Conservation (phyloP, 1,140 invertebrate genomes). For the Scaptomyza montana region DNA sequence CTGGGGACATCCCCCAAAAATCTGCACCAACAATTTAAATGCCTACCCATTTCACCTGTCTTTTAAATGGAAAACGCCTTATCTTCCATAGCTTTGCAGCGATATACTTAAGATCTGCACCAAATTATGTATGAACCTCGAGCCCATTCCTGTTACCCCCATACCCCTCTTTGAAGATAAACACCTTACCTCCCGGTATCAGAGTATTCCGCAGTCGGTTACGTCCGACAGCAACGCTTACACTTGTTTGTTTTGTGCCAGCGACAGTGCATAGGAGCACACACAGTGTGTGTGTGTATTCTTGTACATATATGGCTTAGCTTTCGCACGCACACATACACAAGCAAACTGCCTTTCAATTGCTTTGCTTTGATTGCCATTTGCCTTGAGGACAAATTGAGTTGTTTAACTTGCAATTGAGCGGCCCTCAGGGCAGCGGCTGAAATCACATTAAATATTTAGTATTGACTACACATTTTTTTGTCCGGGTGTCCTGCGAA, state of each 20-base stretch:
- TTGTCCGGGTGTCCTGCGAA: background rate
- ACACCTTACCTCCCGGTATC: no score
- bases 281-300: constrained; percentile 37
- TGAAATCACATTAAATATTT: constrained; percentile 45
- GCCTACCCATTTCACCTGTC: no score
- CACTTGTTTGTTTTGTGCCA: constrained; percentile 26
- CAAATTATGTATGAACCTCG: no score
- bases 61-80: no score
- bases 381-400: constrained; percentile 57
- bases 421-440: constrained; percentile 14
- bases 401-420: constrained; percentile 75
- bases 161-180: no score
- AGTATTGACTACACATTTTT: constrained; percentile 31
- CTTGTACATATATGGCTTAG: background rate
- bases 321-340: constrained; percentile 5
- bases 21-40: no score
- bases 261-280: constrained; percentile 48
- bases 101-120: no score
- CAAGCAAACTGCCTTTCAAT: constrained; percentile 31
- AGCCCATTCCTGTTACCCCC: no score
- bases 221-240: no score
- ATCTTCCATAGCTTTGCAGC: no score
- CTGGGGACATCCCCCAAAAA: no score
- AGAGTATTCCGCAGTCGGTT: no score
- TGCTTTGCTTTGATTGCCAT: constrained; percentile 49